Conservation (phyloP, 23 tunicate species). For the Botrylloides violaceus region DNA sequence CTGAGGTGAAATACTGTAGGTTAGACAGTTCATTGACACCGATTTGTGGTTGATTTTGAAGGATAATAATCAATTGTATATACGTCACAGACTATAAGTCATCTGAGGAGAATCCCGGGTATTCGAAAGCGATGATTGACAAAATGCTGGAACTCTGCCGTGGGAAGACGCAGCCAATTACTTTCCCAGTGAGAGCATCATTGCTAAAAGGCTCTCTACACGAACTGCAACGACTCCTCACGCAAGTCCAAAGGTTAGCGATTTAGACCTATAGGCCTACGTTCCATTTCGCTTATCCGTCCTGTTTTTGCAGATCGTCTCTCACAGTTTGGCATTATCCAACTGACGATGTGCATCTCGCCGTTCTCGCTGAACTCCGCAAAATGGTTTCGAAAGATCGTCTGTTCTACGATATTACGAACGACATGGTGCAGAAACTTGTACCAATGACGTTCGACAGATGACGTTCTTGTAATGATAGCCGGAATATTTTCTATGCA, state of each 20-base stretch:
- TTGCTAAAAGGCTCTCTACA: background rate
- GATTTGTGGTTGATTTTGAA: no score
- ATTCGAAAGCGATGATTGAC: background rate
- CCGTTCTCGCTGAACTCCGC: background rate
- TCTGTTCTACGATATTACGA: background rate
- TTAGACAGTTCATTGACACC: no score
- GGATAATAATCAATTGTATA: no score
- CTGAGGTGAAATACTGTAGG: no score
- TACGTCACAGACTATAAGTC: background rate
- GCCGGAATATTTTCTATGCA: no score
- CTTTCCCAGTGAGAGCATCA: background rate
- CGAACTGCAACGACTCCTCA: background rate
- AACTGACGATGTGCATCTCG: background rate
- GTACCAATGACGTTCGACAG: background rate
- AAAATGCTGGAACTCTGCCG: background rate
- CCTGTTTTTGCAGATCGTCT: background rate
- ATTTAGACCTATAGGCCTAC: no score
- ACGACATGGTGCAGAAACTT: background rate
- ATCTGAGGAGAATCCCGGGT: background rate
- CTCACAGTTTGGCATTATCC: slow-evolving; percentile 1
- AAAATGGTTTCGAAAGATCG: background rate
- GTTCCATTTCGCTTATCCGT: background rate
- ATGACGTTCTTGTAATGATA: background rate
- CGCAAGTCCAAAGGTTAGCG: background rate
- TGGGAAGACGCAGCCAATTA: background rate